Conservation (phyloP, 1,140 invertebrate genomes). For the Hestina assimilis region DNA sequence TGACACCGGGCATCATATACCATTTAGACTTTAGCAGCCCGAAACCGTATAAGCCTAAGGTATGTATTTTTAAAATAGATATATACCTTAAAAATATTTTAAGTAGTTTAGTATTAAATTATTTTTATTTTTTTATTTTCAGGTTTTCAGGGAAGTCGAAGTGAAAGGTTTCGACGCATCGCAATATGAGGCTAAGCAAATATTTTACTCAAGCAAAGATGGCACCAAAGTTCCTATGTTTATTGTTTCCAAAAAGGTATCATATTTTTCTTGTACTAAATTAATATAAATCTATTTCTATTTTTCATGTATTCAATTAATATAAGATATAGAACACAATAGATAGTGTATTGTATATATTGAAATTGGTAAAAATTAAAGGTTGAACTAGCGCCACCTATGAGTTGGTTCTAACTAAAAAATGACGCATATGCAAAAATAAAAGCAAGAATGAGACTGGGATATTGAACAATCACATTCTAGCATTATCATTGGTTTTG, state of each 20-base stretch:
- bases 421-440: no score
- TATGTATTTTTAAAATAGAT: conserved; percentile 55
- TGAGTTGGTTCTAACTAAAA: no score
- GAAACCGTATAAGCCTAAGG: conserved; percentile 81
- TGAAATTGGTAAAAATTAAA: no score
- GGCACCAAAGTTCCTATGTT: conserved; percentile 99
- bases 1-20: conserved; percentile 95
- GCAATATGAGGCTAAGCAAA: conserved; percentile 91
- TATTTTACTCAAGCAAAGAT: conserved; percentile 97
- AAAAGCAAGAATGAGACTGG: no score
- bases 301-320: no score
- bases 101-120: neutral
- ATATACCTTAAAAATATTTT: neutral
- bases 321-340: no score
- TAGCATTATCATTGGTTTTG: no score
- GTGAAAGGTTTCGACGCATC: conserved; percentile 90
- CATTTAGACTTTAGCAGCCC: conserved; percentile 86
- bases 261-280: no score
- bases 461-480: no score
- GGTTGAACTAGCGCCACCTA: no score
- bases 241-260: conserved; percentile 91
- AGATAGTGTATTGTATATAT: no score
- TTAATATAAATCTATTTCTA: no score
- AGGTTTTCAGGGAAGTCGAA: conserved; percentile 91
- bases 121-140: conserved; percentile 33